Evolutionary conservation across 37 sponge, comb jelly and placozoan genomes (phyloP).

Genomic region (Crambe crambe): DNA sequence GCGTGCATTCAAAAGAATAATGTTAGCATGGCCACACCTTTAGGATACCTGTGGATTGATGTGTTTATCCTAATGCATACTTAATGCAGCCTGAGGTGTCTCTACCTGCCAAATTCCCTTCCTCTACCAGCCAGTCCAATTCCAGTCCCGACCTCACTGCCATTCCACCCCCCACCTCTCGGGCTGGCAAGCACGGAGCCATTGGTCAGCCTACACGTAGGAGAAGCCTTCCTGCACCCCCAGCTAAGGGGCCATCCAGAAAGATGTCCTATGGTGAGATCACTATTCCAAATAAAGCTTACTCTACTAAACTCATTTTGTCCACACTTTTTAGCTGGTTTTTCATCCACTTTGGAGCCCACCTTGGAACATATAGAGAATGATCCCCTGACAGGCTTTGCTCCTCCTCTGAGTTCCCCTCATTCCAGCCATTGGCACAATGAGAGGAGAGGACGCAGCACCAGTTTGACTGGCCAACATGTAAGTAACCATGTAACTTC

Average conservation of each 20-base stretch:
- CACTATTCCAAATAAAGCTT: too few relatives aligned
- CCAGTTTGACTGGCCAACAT: conserved; percentile 30
- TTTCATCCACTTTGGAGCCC: neutral
- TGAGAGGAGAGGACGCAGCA: conserved; percentile 5
- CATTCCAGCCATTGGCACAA: neutral
- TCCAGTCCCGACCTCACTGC: neutral
- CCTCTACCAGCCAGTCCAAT: neutral
- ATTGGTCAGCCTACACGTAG: conserved; percentile 26
- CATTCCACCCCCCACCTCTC: neutral
- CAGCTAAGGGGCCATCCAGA: neutral
- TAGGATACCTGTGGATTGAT: too few relatives aligned
- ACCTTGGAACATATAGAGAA: conserved; percentile 25
- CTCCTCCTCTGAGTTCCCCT: conserved; percentile 11
- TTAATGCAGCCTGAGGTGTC: too few relatives aligned
- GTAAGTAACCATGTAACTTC: neutral
- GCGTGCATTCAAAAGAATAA: too few relatives aligned
- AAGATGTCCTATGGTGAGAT: conserved; percentile 22
- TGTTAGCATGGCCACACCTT: too few relatives aligned
- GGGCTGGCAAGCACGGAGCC: conserved; percentile 35
- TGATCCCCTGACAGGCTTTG: conserved; percentile 3
- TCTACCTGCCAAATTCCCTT: conserved; percentile 1
- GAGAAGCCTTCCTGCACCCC: conserved; percentile 12
- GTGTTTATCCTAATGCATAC: too few relatives aligned
- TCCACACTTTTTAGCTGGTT: conserved; percentile 3
- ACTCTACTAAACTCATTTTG: too few relatives aligned